Percentiles rank a stretch among this genome's conserved stretches.
Evolutionary conservation across 2,797 vertebrate species (phyloP).

Genomic region (Synanceia verrucosa): DNA sequence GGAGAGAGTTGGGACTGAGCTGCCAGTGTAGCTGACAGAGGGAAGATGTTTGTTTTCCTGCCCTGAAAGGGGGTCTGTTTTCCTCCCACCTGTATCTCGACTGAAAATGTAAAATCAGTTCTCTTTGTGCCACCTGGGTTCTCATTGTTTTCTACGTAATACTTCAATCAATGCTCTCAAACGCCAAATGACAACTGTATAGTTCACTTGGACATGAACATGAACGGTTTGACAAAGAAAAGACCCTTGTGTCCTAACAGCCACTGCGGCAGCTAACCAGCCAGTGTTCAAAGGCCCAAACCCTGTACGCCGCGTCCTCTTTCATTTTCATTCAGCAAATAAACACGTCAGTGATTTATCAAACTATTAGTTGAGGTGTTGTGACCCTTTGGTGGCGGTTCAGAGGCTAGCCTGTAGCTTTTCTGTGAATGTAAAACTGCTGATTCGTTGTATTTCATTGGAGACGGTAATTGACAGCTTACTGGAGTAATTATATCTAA

Average conservation of each 20-base stretch:
- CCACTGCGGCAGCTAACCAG: slow-evolving; percentile 16
- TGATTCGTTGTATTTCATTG: background rate
- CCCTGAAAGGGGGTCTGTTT: slow-evolving; percentile 29
- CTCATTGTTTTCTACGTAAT: slow-evolving; percentile 31
- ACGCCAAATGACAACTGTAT: slow-evolving; percentile 13
- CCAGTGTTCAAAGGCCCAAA: background rate
- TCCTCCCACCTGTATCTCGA: slow-evolving; percentile 50
- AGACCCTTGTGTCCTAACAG: background rate
- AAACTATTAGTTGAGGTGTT: background rate
- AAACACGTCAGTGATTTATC: background rate
- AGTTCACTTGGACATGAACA: slow-evolving; percentile 7
- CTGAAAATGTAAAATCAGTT: slow-evolving; percentile 22
- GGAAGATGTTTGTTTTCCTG: slow-evolving; percentile 49
- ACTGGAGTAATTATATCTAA: background rate
- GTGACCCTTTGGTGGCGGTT: background rate
- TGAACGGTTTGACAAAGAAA: background rate
- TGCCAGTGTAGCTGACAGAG: slow-evolving; percentile 51
- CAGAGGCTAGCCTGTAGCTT: background rate
- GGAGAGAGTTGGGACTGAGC: background rate
- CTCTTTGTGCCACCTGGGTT: slow-evolving; percentile 46
- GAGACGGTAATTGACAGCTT: background rate
- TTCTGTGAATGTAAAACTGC: slow-evolving; percentile 24
- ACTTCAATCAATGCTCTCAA: slow-evolving; percentile 12
- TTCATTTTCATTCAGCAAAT: background rate
- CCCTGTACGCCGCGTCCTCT: background rate